These are phyloP conservation scores for Climacteris rufus DNA, from an alignment of 2,113 vertebrate species.

Conservation along the genomic window DNA sequence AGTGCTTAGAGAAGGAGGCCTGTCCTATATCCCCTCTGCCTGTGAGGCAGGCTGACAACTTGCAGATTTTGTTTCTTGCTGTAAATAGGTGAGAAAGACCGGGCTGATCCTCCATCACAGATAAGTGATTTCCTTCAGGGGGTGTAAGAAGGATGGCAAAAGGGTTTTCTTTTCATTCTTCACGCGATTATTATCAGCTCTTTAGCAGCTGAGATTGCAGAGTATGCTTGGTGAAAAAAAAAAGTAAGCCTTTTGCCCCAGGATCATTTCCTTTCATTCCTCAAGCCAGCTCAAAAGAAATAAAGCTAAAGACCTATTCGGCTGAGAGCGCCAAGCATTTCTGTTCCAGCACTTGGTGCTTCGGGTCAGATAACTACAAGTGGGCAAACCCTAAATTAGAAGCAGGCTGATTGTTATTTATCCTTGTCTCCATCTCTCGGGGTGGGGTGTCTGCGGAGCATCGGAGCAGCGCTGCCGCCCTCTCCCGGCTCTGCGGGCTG, in stretches of 20 bases:
- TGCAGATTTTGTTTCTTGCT: neutral
- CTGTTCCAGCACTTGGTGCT: neutral
- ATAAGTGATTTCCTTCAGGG: neutral
- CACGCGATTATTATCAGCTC: neutral
- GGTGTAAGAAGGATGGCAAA: neutral
- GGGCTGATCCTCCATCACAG: neutral
- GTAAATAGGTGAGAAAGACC: neutral
- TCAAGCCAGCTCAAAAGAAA: neutral
- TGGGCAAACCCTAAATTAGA: fast-evolving
- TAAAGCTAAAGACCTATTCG: fast-evolving
- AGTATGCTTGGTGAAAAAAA: fast-evolving
- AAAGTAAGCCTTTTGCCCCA: neutral
- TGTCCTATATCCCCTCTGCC: neutral
- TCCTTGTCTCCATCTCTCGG: neutral
- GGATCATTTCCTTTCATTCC: neutral
- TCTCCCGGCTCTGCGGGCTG: neutral
- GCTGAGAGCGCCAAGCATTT: neutral
- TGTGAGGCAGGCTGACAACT: neutral
- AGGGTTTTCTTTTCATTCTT: neutral
- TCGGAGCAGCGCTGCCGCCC: neutral
- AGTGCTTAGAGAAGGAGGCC: neutral
- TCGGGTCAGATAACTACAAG: neutral
- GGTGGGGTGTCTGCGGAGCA: neutral
- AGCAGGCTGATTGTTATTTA: neutral
- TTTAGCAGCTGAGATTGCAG: neutral